Evolutionary conservation across 2,888 invertebrate species (phyloP).

Genomic region (Callimorpha dominula): DNA sequence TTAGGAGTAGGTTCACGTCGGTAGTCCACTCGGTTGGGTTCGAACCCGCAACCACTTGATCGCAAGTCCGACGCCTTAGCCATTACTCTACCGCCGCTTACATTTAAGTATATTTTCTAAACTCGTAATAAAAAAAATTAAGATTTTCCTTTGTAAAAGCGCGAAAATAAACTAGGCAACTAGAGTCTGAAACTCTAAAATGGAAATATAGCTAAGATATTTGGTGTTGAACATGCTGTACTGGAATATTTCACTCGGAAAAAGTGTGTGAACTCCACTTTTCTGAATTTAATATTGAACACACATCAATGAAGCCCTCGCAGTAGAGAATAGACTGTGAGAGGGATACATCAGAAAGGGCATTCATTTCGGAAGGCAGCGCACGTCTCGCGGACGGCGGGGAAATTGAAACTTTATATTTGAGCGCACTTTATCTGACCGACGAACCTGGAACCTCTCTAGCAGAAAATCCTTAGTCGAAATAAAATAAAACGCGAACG

Average conservation of each 20-base stretch:
- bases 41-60: no score
- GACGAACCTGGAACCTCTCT: constrained; percentile 70
- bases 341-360: constrained; percentile 66
- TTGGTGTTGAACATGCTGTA: constrained; percentile 27
- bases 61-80: no score
- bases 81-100: no score
- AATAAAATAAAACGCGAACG: constrained; percentile 76
- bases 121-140: no score
- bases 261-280: constrained; percentile 21
- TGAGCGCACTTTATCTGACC: constrained; percentile 82
- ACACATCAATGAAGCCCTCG: constrained; percentile 37
- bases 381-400: constrained; percentile 71
- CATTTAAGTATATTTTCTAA: no score
- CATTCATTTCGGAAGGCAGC: constrained; percentile 66
- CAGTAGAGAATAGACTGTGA: constrained; percentile 32
- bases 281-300: constrained; percentile 30
- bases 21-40: no score
- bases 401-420: constrained; percentile 86
- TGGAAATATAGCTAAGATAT: constrained; percentile 34
- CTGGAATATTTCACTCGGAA: constrained; percentile 23
- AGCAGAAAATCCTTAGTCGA: constrained; percentile 73
- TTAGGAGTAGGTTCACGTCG: no score
- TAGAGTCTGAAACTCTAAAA: constrained; percentile 23
- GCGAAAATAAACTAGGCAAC: constrained; percentile 32
- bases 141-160: no score